Evolutionary conservation across 2,888 invertebrate genomes (phyloP).

Genomic region (Caenorhabditis sp.): DNA sequence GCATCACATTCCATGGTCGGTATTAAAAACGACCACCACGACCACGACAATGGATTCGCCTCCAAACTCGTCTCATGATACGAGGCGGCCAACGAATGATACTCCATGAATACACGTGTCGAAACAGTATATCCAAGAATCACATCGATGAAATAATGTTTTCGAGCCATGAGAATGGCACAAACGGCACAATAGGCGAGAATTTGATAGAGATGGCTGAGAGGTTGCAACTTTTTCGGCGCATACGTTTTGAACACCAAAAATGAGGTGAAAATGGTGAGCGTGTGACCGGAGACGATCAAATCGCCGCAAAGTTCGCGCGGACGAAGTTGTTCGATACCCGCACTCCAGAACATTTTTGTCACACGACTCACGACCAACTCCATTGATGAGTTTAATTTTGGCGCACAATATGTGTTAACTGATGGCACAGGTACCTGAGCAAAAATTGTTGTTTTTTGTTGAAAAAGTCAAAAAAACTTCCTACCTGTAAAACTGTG

Average conservation of each 20-base stretch:
- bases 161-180: conserved; percentile 64
- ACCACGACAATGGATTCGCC: conserved; percentile 57
- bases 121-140: conserved; percentile 63
- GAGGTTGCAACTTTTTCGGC: conserved; percentile 56
- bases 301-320: conserved; percentile 67
- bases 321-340: conserved; percentile 59
- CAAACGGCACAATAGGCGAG: conserved; percentile 57
- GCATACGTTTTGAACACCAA: conserved; percentile 61
- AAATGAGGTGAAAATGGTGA: conserved; percentile 62
- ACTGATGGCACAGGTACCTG: conserved; percentile 68
- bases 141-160: conserved; percentile 67
- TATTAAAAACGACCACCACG: conserved; percentile 56
- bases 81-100: conserved; percentile 57
- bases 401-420: conserved; percentile 68
- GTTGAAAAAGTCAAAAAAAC: conserved; percentile 22
- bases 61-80: conserved; percentile 60
- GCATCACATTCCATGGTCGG: conserved; percentile 60
- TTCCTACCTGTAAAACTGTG: conserved; percentile 62
- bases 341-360: conserved; percentile 67
- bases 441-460: conserved; percentile 5
- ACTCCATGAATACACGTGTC: conserved; percentile 65
- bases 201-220: conserved; percentile 48
- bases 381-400: conserved; percentile 42
- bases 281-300: conserved; percentile 69
- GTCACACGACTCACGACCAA: conserved; percentile 51